A percentile compares a stretch with the other conserved stretches of the same genome.
Evolutionary conservation across 1,140 invertebrate species (phyloP).

Genomic region (Branchinecta lynchi): DNA sequence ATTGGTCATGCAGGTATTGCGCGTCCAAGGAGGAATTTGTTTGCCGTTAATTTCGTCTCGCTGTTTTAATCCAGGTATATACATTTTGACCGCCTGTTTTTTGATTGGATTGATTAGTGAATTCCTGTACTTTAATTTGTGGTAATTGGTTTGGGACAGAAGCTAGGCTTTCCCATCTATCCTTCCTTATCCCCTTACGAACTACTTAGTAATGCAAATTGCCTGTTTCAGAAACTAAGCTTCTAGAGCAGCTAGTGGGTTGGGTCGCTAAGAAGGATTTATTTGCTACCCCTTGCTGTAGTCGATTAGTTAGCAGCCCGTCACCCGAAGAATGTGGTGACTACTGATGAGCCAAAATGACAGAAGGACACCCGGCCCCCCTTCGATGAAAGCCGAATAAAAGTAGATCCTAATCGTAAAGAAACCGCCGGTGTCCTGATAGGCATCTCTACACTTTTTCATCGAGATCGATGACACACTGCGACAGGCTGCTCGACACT

Average conservation of each 20-base stretch:
- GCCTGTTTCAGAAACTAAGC: neutral
- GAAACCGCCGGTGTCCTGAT: constrained; percentile 2
- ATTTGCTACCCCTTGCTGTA: constrained; percentile 6
- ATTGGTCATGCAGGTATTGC: no score
- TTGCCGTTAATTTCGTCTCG: no score
- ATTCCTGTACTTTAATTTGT: no score
- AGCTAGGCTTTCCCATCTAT: no score
- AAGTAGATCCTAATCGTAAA: constrained; percentile 7
- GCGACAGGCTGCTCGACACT: constrained; percentile 7
- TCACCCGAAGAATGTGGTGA: constrained; percentile 6
- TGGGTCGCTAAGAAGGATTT: neutral
- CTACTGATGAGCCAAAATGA: constrained; percentile 1
- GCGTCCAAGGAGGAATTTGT: no score
- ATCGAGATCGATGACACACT: neutral
- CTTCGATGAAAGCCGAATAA: constrained; percentile 10
- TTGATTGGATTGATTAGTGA: no score
- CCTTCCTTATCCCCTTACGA: no score
- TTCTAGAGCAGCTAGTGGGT: constrained; percentile 8
- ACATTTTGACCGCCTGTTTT: no score
- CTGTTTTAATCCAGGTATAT: no score
- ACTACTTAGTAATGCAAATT: no score
- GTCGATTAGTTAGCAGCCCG: neutral
- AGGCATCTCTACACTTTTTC: neutral
- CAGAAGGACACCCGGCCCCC: constrained; percentile 1
- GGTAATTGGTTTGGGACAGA: no score